Conservation (phyloP, 1,140 invertebrate genomes). For the Platyura marginata region DNA sequence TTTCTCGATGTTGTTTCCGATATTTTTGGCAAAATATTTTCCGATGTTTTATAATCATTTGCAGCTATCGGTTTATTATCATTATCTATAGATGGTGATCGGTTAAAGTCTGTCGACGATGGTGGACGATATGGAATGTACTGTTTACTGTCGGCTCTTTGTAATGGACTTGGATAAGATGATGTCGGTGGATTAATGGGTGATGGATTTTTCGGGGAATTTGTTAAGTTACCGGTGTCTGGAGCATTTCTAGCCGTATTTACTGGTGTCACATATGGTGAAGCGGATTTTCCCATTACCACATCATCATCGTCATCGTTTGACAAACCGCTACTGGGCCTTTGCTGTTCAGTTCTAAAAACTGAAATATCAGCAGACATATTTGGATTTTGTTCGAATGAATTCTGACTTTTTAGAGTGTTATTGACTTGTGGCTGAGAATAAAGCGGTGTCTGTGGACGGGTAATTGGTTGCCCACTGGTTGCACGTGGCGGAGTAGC, state of each 20-base stretch:
- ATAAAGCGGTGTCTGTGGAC: background rate
- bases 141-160: constrained; percentile 1
- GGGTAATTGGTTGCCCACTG: constrained; percentile 1
- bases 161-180: no score
- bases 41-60: background rate
- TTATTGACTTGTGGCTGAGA: background rate
- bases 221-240: no score
- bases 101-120: background rate
- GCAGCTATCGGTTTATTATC: background rate
- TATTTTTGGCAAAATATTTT: constrained; percentile 1
- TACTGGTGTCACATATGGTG: no score
- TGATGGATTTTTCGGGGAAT: no score
- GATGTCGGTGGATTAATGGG: no score
- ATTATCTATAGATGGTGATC: background rate
- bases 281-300: no score
- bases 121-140: constrained; percentile 3
- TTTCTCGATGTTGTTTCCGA: background rate
- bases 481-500: constrained; percentile 15
- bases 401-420: background rate
- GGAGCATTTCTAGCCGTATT: no score
- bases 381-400: background rate
- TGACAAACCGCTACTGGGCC: no score
- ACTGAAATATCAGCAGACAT: background rate
- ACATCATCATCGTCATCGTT: background rate
- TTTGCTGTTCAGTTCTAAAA: background rate